Evolutionary conservation across 2,797 vertebrate species (phyloP).

Genomic region (Bucorvus abyssinicus): DNA sequence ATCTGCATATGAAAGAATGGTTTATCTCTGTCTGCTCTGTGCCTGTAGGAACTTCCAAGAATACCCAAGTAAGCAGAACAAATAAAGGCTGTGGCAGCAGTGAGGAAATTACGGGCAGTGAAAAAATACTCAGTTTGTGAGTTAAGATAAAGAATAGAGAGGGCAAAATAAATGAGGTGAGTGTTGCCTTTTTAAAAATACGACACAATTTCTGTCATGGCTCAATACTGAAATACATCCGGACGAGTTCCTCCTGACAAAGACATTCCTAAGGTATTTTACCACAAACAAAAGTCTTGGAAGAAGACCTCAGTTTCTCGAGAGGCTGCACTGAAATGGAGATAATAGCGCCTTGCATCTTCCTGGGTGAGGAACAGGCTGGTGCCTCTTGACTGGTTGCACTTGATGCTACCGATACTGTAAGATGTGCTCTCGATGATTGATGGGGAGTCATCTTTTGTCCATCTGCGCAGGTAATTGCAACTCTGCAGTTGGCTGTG

Average conservation of each 20-base stretch:
- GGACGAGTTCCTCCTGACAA: neutral
- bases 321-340: neutral
- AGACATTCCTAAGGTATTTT: neutral
- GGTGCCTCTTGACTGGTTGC: neutral
- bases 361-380: neutral
- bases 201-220: neutral
- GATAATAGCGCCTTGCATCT: neutral
- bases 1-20: neutral
- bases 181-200: neutral
- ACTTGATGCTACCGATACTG: neutral
- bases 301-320: neutral
- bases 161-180: neutral
- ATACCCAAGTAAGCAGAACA: neutral
- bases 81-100: neutral
- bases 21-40: neutral
- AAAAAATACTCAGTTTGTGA: neutral
- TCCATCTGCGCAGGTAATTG: conserved; percentile 65
- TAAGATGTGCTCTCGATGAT: neutral
- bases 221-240: neutral
- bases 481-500: conserved; percentile 18
- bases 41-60: neutral
- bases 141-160: neutral
- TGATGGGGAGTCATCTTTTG: conserved; percentile 5
- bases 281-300: neutral
- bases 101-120: neutral